A percentile compares a stretch with the other conserved stretches of the same genome.
Conservation (phyloP, 2,797 vertebrate genomes). For the Gephyroberyx darwinii region DNA sequence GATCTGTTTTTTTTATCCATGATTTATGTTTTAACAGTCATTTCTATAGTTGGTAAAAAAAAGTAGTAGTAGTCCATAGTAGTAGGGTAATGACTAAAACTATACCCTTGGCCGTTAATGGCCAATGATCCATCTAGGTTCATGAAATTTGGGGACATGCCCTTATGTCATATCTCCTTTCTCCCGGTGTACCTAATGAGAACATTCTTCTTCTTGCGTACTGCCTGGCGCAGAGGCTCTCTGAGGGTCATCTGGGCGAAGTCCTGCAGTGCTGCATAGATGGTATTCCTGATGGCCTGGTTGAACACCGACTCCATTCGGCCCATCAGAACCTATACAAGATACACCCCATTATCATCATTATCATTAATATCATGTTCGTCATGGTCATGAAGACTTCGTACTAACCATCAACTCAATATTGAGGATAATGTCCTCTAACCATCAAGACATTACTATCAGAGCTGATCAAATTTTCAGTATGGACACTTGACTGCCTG, state of each 20-base stretch:
- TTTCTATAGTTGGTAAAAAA: too few relatives aligned
- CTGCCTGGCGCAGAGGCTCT: slow-evolving; percentile 96
- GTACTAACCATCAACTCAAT: neutral
- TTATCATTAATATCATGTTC: neutral
- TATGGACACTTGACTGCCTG: neutral
- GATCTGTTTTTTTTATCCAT: neutral
- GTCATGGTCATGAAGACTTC: neutral
- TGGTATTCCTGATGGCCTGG: slow-evolving; percentile 98
- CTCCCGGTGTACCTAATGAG: slow-evolving; percentile 81
- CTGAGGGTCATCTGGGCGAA: slow-evolving; percentile 96
- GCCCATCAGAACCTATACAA: slow-evolving; percentile 90
- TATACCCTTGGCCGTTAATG: neutral
- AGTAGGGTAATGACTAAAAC: neutral
- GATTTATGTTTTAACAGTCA: too few relatives aligned
- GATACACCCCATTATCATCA: slow-evolving; percentile 5
- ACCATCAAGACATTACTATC: too few relatives aligned
- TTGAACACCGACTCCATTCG: slow-evolving; percentile 99
- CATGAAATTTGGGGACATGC: neutral
- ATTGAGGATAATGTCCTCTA: neutral
- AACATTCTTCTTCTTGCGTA: slow-evolving; percentile 98
- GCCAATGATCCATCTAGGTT: neutral
- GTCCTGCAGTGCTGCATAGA: slow-evolving; percentile 97
- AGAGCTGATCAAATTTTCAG: neutral
- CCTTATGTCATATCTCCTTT: too few relatives aligned
- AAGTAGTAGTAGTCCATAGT: neutral